Conservation (phyloP, 2,113 vertebrate genomes). For the Catharus bicknelli region DNA sequence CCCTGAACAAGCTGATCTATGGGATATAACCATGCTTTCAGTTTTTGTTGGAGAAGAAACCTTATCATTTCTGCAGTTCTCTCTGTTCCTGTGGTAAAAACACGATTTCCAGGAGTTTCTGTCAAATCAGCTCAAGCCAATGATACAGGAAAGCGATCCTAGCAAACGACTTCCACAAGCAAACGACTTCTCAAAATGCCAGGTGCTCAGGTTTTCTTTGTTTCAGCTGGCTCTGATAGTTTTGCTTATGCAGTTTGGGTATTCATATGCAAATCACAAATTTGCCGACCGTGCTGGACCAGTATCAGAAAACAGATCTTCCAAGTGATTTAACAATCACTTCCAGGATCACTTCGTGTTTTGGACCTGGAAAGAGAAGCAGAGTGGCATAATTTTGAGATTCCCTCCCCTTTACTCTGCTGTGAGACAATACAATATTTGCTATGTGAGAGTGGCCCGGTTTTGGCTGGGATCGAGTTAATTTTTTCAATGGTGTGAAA, state of each 20-base stretch:
- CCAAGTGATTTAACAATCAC: background rate
- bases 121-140: background rate
- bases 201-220: constrained; percentile 35
- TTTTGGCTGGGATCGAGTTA: background rate
- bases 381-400: background rate
- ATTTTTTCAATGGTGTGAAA: background rate
- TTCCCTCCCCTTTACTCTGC: background rate
- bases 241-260: constrained; percentile 64
- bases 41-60: background rate
- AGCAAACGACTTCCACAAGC: background rate
- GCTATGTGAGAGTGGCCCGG: background rate
- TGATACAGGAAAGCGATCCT: constrained; percentile 47
- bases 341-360: background rate
- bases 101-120: background rate
- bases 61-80: background rate
- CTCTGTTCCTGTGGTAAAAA: background rate
- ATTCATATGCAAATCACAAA: constrained; percentile 61
- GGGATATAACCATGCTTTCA: background rate
- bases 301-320: background rate
- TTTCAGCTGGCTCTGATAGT: constrained; percentile 28
- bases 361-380: background rate
- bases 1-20: background rate
- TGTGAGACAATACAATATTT: background rate
- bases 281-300: background rate
- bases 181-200: constrained; percentile 53